Evolutionary conservation across 2,888 invertebrate genomes (phyloP).

Genomic region (Phania funesta): DNA sequence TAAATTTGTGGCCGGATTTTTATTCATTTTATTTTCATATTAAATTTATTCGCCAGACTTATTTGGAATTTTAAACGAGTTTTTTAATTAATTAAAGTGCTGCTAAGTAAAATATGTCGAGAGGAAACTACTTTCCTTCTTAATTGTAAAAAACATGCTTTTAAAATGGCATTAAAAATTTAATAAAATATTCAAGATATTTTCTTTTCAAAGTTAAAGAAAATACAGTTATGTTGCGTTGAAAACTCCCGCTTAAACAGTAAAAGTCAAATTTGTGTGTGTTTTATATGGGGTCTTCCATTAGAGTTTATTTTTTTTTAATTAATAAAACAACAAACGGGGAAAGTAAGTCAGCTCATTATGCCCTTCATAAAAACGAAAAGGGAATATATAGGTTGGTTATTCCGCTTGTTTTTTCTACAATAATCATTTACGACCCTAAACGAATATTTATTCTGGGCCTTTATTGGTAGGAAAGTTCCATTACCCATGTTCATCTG

Average conservation of each 20-base stretch:
- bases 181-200: conserved; percentile 43
- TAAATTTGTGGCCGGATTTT: too few relatives aligned
- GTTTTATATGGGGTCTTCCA: conserved; percentile 27
- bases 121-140: not conserved
- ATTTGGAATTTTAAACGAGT: not conserved
- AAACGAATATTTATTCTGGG: too few relatives aligned
- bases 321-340: too few relatives aligned
- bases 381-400: too few relatives aligned
- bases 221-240: conserved; percentile 29
- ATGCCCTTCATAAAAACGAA: too few relatives aligned
- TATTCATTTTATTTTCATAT: not conserved
- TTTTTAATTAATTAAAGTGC: conserved; percentile 30
- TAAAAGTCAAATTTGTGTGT: conserved; percentile 13
- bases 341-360: too few relatives aligned
- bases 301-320: too few relatives aligned
- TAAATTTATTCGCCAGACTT: not conserved
- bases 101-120: conserved; percentile 2
- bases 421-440: too few relatives aligned
- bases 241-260: conserved; percentile 15
- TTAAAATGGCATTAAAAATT: conserved; percentile 26
- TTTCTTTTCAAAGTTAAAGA: conserved; percentile 6
- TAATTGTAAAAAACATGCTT: not conserved
- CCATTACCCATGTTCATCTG: too few relatives aligned
- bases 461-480: too few relatives aligned
- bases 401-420: too few relatives aligned